Conservation (phyloP, 2,113 vertebrate genomes). For the Corvus hawaiiensis region DNA sequence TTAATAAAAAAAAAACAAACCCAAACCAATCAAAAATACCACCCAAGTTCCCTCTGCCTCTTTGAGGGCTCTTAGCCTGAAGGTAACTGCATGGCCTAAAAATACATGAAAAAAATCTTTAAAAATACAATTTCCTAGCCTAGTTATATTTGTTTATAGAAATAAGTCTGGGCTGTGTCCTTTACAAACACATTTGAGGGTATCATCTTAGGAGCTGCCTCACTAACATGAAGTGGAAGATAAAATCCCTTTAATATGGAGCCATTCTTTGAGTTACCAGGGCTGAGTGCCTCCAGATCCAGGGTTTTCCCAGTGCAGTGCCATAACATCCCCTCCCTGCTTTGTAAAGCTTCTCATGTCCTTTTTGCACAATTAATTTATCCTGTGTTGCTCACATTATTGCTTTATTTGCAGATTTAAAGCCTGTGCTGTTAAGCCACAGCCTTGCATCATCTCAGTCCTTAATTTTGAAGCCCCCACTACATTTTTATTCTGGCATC, state of each 20-base stretch:
- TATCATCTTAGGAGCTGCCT: neutral
- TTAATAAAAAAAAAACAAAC: neutral
- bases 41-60: neutral
- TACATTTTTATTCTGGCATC: neutral
- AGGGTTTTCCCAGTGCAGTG: neutral
- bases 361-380: constrained; percentile 44
- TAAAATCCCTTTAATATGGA: neutral
- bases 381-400: neutral
- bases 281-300: neutral
- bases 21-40: neutral
- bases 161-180: too few relatives aligned
- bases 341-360: constrained; percentile 14
- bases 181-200: too few relatives aligned
- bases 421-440: neutral
- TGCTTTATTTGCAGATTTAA: constrained; percentile 21
- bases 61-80: neutral
- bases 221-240: neutral
- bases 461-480: neutral
- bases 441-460: neutral
- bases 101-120: neutral
- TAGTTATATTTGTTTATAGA: neutral
- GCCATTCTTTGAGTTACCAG: neutral
- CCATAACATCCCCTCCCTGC: neutral
- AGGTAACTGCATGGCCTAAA: neutral
- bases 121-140: neutral